Evolutionary conservation across 2,113 vertebrate species (phyloP).

Genomic region (Bombycilla garrulus): DNA sequence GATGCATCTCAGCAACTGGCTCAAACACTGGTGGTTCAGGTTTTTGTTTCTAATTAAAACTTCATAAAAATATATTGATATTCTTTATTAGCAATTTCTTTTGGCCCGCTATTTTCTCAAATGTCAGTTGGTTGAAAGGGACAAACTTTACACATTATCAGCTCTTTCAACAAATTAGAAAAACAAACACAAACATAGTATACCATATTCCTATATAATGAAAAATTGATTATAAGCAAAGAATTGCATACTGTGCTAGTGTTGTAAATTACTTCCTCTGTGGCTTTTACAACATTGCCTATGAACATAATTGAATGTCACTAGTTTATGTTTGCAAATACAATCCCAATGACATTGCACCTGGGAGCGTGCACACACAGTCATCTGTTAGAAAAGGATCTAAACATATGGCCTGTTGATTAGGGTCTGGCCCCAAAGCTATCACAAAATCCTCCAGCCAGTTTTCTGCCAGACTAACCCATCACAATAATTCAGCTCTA

Average conservation of each 20-base stretch:
- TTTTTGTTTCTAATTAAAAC: constrained; percentile 15
- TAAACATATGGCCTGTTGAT: constrained; percentile 72
- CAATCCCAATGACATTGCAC: constrained; percentile 74
- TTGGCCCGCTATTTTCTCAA: constrained; percentile 28
- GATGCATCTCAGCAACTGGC: not conserved
- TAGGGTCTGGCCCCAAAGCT: constrained; percentile 62
- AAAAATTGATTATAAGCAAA: constrained; percentile 72
- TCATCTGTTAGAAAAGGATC: constrained; percentile 68
- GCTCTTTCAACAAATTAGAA: constrained; percentile 47
- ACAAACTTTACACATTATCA: constrained; percentile 26
- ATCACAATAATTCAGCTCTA: constrained; percentile 47
- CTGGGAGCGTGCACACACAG: constrained; percentile 45
- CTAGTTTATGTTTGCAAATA: constrained; percentile 74
- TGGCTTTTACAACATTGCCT: constrained; percentile 74
- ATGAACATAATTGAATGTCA: constrained; percentile 79
- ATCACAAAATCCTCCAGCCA: constrained; percentile 45
- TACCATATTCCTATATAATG: constrained; percentile 61
- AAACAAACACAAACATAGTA: constrained; percentile 61
- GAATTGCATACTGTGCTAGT: constrained; percentile 63
- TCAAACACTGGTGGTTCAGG: not conserved
- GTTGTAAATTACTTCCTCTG: constrained; percentile 75
- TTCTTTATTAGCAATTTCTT: constrained; percentile 16
- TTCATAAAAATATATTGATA: constrained; percentile 24
- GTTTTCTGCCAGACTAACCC: constrained; percentile 53
- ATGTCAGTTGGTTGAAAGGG: constrained; percentile 45